Evolutionary conservation across 2,797 vertebrate species (phyloP), one percentile per base, ranked within the genome.

Genomic region (Craterocephalus amniculus): DNA sequence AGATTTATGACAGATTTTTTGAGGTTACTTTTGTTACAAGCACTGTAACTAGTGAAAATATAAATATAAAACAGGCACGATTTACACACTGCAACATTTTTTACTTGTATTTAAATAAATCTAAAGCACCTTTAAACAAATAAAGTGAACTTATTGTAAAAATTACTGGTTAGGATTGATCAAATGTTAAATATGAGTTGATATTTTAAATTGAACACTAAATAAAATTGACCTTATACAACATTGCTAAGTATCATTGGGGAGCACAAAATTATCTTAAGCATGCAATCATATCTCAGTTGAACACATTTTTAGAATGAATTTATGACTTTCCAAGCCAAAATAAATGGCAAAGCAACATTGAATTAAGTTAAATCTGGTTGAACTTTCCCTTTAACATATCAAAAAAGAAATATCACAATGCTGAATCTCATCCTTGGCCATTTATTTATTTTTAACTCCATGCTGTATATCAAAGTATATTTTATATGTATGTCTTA

Each of bases 331-430:
- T 77, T 24, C 16, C 35, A 32, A 9, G 29, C 18, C 4, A 29
- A 22, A 45, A 48, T n/a, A 4, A 36, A 45, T 8, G 64, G 54
- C 24, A 63, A 78, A 59, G 2, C 63, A 63, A 69, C n/a, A 67
- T 62, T 26, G 55, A 49, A 66, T 35, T 43, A 75, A 78, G 63
- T 38, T 62, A 61, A 83, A 86, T 84, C 73, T 80, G 77, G 70
- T 80, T 76, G 27, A 86, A 83, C 31, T 12, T 71, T 84, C 72
- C 83, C 78, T 85, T 89, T 89, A 88, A 89, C 86, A 88, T 90
- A 88, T 91, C 84, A 88, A 52, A 78, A 75, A 66, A 78, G 40
- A 92, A 85, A 90, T 88, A 90, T 91, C 87, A 80, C 65, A 65
- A 87, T 76, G 73, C 70, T 40, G 66, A 87, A 68, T 57, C 83